Conservation (phyloP, 2,797 vertebrate species). For the Meriones psammophilus region DNA sequence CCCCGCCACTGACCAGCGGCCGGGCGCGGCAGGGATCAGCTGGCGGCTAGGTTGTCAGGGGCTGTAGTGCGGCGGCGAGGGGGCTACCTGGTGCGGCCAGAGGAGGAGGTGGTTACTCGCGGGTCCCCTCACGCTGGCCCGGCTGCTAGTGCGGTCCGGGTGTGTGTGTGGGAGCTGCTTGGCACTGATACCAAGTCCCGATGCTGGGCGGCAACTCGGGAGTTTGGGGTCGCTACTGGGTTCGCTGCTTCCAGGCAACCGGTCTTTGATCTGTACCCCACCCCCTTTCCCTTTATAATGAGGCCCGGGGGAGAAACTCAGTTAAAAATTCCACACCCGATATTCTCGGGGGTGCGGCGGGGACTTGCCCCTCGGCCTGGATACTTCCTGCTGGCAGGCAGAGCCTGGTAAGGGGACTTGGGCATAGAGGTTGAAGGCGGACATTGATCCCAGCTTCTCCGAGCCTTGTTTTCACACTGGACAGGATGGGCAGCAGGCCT, state of each 20-base stretch:
- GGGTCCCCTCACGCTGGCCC: neutral
- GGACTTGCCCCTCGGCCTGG: neutral
- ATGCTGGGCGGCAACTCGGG: constrained; percentile 52
- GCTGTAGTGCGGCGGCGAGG: neutral
- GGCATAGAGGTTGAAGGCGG: constrained; percentile 33
- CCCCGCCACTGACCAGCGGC: neutral
- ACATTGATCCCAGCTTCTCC: neutral
- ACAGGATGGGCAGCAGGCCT: neutral
- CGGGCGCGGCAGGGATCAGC: neutral
- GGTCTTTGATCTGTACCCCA: neutral
- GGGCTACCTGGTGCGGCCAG: constrained; percentile 3
- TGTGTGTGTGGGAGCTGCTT: neutral
- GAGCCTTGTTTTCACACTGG: neutral
- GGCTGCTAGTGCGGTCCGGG: neutral
- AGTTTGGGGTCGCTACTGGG: constrained; percentile 79
- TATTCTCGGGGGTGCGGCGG: constrained; percentile 49
- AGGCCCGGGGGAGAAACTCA: constrained; percentile 71
- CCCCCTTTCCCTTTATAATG: neutral
- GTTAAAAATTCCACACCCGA: constrained; percentile 63
- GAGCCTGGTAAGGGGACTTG: neutral
- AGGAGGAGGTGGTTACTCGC: neutral
- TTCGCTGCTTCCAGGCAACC: constrained; percentile 33
- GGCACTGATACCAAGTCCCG: constrained; percentile 51
- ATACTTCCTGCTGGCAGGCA: neutral
- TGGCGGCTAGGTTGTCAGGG: neutral